Evolutionary conservation across 2,797 vertebrate genomes (phyloP), one percentile per base, ranked within the genome.

Genomic region (Hippocampus kuda): DNA sequence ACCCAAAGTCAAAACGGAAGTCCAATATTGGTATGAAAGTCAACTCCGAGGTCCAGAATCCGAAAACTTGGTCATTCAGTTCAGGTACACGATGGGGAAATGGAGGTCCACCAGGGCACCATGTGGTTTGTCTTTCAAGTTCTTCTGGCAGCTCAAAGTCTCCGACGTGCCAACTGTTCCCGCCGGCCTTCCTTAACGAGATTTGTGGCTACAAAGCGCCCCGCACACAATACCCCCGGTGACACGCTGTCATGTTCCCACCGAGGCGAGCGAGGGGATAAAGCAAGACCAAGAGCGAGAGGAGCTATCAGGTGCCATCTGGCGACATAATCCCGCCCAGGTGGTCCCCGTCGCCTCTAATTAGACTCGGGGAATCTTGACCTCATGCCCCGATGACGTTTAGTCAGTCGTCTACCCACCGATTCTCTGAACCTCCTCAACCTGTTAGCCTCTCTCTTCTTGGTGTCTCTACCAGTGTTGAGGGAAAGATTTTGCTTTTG

Each of bases 301-400:
- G 18, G 26, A 18, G 65, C 24, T 15, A 51, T 75, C 80, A 72
- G 66, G 74, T 84, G 73, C 86, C 87, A 88, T 89, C 78, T 90
- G 83, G 73, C 64, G 69, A 16, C 60, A 49, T 88, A 89, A 90
- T 89, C 86, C 78, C 26, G 78, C 69, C 86, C 88, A 90, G 89
- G 86, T 90, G 89, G 86, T 86, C 80, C 6, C 81, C 87, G 89
- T 88, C 89, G 68, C 68, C 70, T 86, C 79, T 75, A 18, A 87
- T 90, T 89, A 89, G 85, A 72, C 70, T 67, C 75, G 60, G 24
- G 62, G 3, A 49, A 62, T 66, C 65, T 11, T 34, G 4, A 51
- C 27, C 22, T 53, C 20, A 26, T 65, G 44, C 16, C 24, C 61
- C 9, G 69, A 69, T 65, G 24, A 67, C 5, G 20, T 16, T 67